These are phyloP conservation scores for Antedon mediterranea DNA, from an alignment of 53 echinoderm and acorn worm species.

Conservation along the genomic window DNA sequence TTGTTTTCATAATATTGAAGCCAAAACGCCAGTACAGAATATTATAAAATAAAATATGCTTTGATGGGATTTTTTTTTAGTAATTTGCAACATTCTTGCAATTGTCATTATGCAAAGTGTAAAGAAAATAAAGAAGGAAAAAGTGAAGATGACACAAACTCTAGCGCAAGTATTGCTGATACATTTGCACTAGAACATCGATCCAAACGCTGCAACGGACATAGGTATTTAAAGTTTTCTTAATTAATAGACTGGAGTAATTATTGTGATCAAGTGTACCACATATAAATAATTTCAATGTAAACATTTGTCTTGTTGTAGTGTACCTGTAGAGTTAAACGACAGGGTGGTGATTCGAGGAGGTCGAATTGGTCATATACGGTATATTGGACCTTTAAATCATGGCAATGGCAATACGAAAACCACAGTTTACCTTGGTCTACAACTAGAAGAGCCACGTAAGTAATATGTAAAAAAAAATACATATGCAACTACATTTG, in stretches of 20 bases:
- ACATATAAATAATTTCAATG: too few species aligned
- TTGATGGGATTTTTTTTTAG: neutral
- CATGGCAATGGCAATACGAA: neutral
- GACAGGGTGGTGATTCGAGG: neutral
- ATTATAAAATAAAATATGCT: too few species aligned
- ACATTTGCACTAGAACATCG: neutral
- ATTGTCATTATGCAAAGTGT: neutral
- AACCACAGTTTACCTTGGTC: neutral
- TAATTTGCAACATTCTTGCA: neutral
- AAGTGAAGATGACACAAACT: neutral
- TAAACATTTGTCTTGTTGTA: neutral
- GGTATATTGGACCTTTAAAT: neutral
- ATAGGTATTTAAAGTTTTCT: neutral
- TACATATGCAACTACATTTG: too few species aligned
- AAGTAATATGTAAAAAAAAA: too few species aligned
- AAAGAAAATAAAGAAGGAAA: neutral
- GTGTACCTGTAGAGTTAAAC: neutral
- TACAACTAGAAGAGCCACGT: neutral
- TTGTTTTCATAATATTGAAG: too few species aligned
- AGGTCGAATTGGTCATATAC: neutral
- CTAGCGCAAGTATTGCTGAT: neutral
- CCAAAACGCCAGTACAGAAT: too few species aligned
- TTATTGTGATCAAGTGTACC: too few species aligned
- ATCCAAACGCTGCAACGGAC: neutral
- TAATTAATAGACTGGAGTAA: too few species aligned